Conservation (phyloP, 2,113 vertebrate species). For the Cryptotis parvus region DNA sequence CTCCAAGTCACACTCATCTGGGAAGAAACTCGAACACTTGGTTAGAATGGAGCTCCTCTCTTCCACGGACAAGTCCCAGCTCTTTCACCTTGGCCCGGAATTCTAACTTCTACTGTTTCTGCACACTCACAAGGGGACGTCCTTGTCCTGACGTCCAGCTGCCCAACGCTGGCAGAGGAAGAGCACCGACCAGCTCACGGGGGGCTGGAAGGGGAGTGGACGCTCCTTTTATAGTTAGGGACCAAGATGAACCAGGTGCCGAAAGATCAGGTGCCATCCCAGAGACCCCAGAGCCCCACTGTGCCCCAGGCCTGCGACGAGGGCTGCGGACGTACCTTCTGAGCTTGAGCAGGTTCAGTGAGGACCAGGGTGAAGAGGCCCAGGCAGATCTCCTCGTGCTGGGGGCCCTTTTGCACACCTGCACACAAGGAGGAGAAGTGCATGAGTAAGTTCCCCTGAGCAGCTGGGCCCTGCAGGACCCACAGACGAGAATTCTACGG, state of each 20-base stretch:
- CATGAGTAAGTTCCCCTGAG: neutral
- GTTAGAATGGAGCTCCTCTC: neutral
- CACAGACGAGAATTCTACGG: conserved; percentile 16
- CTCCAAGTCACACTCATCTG: neutral
- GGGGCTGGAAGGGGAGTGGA: neutral
- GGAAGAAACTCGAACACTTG: neutral
- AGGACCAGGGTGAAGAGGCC: conserved; percentile 95
- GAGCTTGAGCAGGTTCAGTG: conserved; percentile 92
- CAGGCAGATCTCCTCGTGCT: conserved; percentile 97
- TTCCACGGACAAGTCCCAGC: neutral
- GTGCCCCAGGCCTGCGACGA: neutral
- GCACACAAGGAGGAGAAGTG: neutral
- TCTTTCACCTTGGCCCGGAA: neutral
- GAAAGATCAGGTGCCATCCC: neutral
- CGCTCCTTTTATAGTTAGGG: neutral
- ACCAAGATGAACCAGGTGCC: neutral
- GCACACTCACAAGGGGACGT: neutral
- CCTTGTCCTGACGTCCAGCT: conserved; percentile 11
- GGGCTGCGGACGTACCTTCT: conserved; percentile 90
- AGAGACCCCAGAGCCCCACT: neutral
- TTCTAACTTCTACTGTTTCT: conserved; percentile 42
- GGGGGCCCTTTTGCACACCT: conserved; percentile 98
- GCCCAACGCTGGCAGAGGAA: conserved; percentile 5
- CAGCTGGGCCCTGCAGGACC: neutral
- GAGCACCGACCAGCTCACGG: neutral